Evolutionary conservation across 2,888 invertebrate species (phyloP).

Genomic region (Plusia festucae): DNA sequence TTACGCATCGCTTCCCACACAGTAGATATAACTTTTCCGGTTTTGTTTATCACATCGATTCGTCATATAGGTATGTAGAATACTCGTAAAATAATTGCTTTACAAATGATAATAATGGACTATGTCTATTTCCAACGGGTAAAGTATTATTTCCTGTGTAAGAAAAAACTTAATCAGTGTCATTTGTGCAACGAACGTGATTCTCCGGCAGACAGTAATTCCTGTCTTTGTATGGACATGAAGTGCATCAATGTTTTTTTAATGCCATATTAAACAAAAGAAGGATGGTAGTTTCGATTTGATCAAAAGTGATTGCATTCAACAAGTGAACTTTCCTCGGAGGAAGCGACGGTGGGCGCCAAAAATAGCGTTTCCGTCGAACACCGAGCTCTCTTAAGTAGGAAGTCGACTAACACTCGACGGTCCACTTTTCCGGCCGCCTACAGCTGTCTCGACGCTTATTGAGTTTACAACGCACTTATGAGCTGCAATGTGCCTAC

Average conservation of each 20-base stretch:
- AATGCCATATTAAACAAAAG: constrained; percentile 42
- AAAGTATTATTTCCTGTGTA: constrained; percentile 51
- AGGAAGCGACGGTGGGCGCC: constrained; percentile 87
- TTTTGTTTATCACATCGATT: constrained; percentile 48
- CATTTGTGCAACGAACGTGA: constrained; percentile 37
- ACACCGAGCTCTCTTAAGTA: constrained; percentile 83
- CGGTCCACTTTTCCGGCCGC: constrained; percentile 86
- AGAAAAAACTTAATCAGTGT: constrained; percentile 53
- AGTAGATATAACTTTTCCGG: not conserved
- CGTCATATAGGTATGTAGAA: constrained; percentile 46
- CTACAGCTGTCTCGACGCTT: constrained; percentile 85
- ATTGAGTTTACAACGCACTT: constrained; percentile 87
- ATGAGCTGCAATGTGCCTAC: constrained; percentile 84
- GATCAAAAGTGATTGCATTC: constrained; percentile 72
- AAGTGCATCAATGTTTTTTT: constrained; percentile 11
- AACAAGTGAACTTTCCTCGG: constrained; percentile 84
- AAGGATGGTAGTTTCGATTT: constrained; percentile 57
- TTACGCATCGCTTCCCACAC: constrained; percentile 4
- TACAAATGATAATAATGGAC: constrained; percentile 54
- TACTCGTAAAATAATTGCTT: constrained; percentile 54
- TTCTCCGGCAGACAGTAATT: constrained; percentile 46
- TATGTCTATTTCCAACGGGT: constrained; percentile 38
- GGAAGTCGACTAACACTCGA: constrained; percentile 84
- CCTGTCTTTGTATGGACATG: constrained; percentile 33
- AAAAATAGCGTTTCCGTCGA: constrained; percentile 88